Evolutionary conservation across 2,797 vertebrate genomes (phyloP).

Genomic region (Oreortyx pictus): DNA sequence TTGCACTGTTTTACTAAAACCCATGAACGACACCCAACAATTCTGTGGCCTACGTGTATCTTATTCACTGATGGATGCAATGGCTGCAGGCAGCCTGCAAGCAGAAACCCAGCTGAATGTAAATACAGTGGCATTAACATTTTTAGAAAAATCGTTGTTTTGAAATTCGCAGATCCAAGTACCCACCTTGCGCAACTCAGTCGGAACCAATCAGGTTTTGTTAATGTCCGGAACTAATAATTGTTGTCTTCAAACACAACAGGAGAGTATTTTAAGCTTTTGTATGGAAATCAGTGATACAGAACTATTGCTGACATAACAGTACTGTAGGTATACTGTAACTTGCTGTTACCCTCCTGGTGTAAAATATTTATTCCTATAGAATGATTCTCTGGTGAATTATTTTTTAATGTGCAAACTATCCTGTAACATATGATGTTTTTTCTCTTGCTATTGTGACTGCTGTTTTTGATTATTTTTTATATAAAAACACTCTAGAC

Average conservation of each 20-base stretch:
- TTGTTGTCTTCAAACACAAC: background rate
- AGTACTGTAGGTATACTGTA: background rate
- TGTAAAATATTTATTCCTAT: background rate
- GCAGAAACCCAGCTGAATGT: background rate
- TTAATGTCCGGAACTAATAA: background rate
- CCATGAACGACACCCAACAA: background rate
- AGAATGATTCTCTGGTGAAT: background rate
- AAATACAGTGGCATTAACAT: background rate
- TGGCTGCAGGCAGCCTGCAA: background rate
- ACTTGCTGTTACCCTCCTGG: background rate
- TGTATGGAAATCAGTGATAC: background rate
- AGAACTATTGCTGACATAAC: background rate
- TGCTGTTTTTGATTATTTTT: background rate
- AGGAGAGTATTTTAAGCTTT: background rate
- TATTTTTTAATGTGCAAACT: background rate
- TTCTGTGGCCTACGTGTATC: background rate
- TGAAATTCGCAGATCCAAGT: background rate
- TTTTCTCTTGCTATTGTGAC: background rate
- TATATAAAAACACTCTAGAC: background rate
- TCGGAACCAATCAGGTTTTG: background rate
- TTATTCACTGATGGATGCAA: background rate
- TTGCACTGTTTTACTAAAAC: background rate
- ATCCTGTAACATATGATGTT: fast-evolving
- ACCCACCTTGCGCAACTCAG: background rate
- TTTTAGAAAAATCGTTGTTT: background rate